phyloP scores from a whole-genome alignment of 2,888 invertebrate genomes.

The Enoplolaimus lenunculus region DNA sequence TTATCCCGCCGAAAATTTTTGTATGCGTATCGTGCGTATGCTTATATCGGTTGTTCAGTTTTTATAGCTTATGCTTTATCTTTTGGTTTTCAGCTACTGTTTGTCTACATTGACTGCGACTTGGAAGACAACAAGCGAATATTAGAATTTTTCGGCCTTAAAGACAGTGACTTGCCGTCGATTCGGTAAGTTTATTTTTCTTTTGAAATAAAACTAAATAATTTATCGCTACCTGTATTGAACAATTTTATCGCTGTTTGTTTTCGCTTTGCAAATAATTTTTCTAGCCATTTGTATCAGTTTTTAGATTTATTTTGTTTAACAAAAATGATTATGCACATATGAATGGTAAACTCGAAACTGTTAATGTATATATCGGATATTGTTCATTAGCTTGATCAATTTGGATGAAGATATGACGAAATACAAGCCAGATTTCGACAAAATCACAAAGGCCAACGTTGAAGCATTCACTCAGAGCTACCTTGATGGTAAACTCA shows the following conservation, averaged over 20 bases:
- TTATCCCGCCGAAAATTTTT: too few relatives aligned
- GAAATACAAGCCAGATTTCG: conserved; percentile 72
- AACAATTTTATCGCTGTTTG: too few relatives aligned
- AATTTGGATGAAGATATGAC: conserved; percentile 90
- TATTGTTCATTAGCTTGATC: conserved; percentile 52
- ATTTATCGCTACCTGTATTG: too few relatives aligned
- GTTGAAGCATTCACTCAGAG: conserved; percentile 65
- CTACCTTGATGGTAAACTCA: conserved; percentile 78
- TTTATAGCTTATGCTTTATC: too few relatives aligned
- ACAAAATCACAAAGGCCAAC: conserved; percentile 55
- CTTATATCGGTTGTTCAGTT: too few relatives aligned
- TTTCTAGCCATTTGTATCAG: too few relatives aligned
- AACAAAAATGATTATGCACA: not conserved
- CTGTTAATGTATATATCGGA: not conserved
- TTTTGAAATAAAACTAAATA: too few relatives aligned
- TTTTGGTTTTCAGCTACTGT: conserved; percentile 62
- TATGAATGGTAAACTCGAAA: not conserved
- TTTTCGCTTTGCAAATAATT: too few relatives aligned
- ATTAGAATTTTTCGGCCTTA: conserved; percentile 97
- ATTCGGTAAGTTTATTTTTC: conserved; percentile 27
- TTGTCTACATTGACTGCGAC: conserved; percentile 85
- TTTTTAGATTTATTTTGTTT: too few relatives aligned
- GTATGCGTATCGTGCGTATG: too few relatives aligned
- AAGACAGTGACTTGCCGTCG: conserved; percentile 57
- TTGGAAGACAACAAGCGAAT: conserved; percentile 91